phyloP scores from a whole-genome alignment of 2,888 invertebrate species.

The Pandemis heparana region DNA sequence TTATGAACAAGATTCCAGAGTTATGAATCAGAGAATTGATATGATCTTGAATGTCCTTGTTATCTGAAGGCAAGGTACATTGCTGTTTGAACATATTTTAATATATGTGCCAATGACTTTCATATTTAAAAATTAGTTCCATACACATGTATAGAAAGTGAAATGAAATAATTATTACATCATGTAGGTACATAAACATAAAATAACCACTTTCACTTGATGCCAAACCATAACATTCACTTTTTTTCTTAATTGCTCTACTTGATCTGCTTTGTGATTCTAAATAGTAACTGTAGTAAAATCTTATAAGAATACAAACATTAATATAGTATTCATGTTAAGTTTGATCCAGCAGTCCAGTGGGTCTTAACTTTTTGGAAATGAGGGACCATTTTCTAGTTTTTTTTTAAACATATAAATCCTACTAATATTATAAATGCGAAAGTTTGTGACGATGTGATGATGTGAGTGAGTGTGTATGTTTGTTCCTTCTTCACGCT shows the following conservation, averaged over 20 bases:
- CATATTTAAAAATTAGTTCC: background rate
- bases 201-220: slow-evolving; percentile 11
- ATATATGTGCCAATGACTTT: background rate
- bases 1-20: slow-evolving; percentile 54
- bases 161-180: background rate
- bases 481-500: too few relatives aligned
- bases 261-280: background rate
- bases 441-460: too few relatives aligned
- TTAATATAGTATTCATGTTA: too few relatives aligned
- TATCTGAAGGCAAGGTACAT: slow-evolving; percentile 25
- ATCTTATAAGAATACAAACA: background rate
- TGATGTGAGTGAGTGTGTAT: too few relatives aligned
- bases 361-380: background rate
- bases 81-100: background rate
- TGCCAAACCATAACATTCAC: slow-evolving; percentile 1
- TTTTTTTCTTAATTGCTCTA: background rate
- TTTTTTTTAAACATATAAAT: too few relatives aligned
- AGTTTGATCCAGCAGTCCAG: too few relatives aligned
- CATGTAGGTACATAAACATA: slow-evolving; percentile 3
- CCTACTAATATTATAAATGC: too few relatives aligned
- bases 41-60: slow-evolving; percentile 58
- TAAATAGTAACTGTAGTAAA: background rate
- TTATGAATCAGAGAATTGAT: slow-evolving; percentile 61
- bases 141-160: background rate
- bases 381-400: too few relatives aligned